Evolutionary conservation across 2,797 vertebrate species (phyloP), one percentile per base, ranked within the genome.

Genomic region (Girardinus metallicus): DNA sequence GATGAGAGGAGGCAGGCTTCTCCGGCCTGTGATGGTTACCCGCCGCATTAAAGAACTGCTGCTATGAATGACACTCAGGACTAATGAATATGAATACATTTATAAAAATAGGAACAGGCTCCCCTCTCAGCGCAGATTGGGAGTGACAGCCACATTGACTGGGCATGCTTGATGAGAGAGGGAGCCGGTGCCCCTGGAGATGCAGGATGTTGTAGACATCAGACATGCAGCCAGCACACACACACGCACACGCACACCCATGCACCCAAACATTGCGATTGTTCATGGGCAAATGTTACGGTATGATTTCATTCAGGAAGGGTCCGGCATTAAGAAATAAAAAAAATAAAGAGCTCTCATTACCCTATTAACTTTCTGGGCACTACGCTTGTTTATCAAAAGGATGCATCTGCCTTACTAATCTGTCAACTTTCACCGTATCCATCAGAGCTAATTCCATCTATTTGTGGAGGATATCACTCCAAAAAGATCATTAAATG

Each of bases 11-110:
- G 86, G 90, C 85, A 83, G 93, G 84, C 88, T 92, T 89, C 82
- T 91, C 83, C 86, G 92, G 93, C 93, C 89, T 88, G 87, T 91
- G 93, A 94, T 87, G 85, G 87, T 89, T 88, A 84, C 68, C 86
- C 80, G 60, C 80, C 53, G 76, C 88, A 87, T 95, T 94, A 93
- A 95, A 93, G 90, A 92, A 93, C 84, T 76, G 83, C 85, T 88
- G 87, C 91, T 89, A 89, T 94, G 94, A 94, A 94, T 95, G 94
- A 94, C 94, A 94, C 95, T 94, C 91, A 81, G 87, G 92, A 85
- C 91, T 95, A 95, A 95, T 95, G 92, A 96, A 95, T 94, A 94
- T 95, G 93, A 94, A 96, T 94, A 92, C 91, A 93, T 95, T 93
- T 92, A 93, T 94, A 95, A 94, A 95, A 95, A 95, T 94, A 94